Conservation (phyloP, 2,113 vertebrate species). For the Odobenus rosmarus region DNA sequence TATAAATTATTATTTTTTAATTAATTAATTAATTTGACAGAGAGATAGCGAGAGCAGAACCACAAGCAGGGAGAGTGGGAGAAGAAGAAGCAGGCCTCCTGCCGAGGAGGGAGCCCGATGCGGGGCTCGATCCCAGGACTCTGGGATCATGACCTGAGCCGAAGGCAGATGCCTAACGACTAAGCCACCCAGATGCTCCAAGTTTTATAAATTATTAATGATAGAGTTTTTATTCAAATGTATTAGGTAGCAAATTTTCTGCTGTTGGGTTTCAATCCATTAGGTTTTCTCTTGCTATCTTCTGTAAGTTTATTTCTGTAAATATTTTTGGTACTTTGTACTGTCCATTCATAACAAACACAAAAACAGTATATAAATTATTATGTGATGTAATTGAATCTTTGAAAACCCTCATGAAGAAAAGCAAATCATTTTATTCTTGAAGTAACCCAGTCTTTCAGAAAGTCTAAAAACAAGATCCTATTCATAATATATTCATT, state of each 20-base stretch:
- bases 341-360: background rate
- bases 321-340: background rate
- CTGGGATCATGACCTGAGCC: too few species aligned
- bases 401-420: background rate
- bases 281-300: background rate
- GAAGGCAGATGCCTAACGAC: too few species aligned
- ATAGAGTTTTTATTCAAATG: background rate
- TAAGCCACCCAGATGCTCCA: background rate
- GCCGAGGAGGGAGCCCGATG: too few species aligned
- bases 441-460: background rate
- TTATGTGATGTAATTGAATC: background rate
- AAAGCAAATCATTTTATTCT: background rate
- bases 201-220: background rate
- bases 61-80: too few species aligned
- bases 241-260: background rate
- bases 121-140: too few species aligned
- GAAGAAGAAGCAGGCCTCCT: too few species aligned
- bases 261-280: background rate
- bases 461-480: background rate
- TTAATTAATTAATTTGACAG: too few species aligned
- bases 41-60: too few species aligned
- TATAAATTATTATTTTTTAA: background rate
- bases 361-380: background rate
- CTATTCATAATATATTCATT: background rate
- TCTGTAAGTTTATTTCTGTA: background rate